A percentile compares a stretch with the other conserved stretches of the same genome.
Evolutionary conservation across 2,888 invertebrate species (phyloP).

Genomic region (Heliconius sara): DNA sequence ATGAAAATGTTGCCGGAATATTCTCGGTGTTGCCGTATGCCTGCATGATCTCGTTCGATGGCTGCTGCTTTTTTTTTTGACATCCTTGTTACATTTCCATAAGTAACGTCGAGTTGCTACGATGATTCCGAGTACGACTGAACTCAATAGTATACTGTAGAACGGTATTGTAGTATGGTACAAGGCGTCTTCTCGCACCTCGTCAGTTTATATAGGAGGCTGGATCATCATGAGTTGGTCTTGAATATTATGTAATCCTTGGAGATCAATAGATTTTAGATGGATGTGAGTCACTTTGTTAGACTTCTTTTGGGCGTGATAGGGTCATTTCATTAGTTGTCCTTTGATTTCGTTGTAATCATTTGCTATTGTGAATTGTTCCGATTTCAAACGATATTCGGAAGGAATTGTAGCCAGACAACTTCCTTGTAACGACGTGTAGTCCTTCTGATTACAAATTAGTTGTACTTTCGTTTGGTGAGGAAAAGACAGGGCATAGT

Average conservation of each 20-base stretch:
- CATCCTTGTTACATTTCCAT: too few relatives aligned
- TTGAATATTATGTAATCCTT: constrained; percentile 34
- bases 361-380: constrained; percentile 41
- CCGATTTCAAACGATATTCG: constrained; percentile 29
- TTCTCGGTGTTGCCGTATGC: too few relatives aligned
- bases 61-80: too few relatives aligned
- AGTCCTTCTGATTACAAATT: constrained; percentile 21
- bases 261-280: constrained; percentile 36
- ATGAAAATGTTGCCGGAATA: too few relatives aligned
- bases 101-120: too few relatives aligned
- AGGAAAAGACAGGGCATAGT: constrained; percentile 21
- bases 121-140: too few relatives aligned
- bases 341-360: constrained; percentile 36
- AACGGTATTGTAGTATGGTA: too few relatives aligned
- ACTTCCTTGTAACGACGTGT: constrained; percentile 24
- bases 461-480: constrained; percentile 26
- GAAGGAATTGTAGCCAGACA: constrained; percentile 37
- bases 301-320: constrained; percentile 8
- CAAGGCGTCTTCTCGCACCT: too few relatives aligned
- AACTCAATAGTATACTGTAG: too few relatives aligned
- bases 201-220: not conserved
- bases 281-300: constrained; percentile 19
- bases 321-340: constrained; percentile 38
- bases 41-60: too few relatives aligned
- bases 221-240: constrained; percentile 33